Base-by-base conservation (phyloP, 2,797 vertebrate species). In the Gallinago nigripennis region DNA sequence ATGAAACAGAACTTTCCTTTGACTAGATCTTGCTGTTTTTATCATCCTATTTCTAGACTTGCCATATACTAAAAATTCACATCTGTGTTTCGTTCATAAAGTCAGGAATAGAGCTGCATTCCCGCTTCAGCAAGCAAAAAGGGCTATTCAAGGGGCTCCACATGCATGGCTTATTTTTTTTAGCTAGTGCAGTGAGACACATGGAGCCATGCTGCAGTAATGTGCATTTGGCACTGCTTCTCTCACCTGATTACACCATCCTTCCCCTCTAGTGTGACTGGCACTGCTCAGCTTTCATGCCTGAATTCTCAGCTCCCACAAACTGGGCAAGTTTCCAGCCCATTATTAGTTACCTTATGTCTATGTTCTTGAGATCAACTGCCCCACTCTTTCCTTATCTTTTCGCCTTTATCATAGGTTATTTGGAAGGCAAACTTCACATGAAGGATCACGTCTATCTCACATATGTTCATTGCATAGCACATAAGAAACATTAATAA, bases 311-410 rank as follows among this genome's bases (percentile, higher is more conserved):
- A 3, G 82, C 60, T 87, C 58, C 51, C 83, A 66, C 54, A 94
- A 18, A 39, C 85, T 54, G 88, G 94, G 92, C 94, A 94, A 1
- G 0, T 65, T 88, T 96, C 95, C 95, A 96, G 60, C 51, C 91
- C 77, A 39, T 90, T 96, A 90, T 94, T 92, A 90, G 33, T 84
- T 90, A 94, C 95, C 80, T 88, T 92, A 79, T 96, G 92, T 91
- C 85, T 91, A 35, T 64, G 33, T 73, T 84, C 85, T 82, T 56
- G 65, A 84, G 46, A 94, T 85, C 71, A 78, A 50, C 81, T 89
- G 76, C 24, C 68, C 53, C 25, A 57, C 30, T 51, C 63, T 76
- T 85, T 31, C 65, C 57, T 91, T 90, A 78, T 77, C 82, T 88
- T 83, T 82, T 73, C 53, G 61, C 37, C 57, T 92, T 80, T 76